phyloP scores from a whole-genome alignment of 2,797 vertebrate species.

The Oryzias sinensis region DNA sequence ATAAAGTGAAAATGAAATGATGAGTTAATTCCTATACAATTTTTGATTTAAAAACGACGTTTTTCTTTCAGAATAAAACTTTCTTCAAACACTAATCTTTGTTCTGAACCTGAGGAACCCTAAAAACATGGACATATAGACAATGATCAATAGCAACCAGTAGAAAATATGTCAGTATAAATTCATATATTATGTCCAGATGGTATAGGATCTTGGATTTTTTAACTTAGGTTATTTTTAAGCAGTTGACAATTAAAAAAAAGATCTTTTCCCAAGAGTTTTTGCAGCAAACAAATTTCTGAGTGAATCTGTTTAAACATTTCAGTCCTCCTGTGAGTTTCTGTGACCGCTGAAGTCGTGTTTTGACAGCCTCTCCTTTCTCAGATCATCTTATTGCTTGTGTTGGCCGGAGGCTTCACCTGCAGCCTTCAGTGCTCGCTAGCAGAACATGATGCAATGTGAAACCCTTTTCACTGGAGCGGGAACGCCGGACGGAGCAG shows the following conservation, averaged over 20 bases:
- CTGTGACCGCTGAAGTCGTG: constrained; percentile 51
- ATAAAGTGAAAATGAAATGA: not conserved
- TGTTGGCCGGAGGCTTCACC: constrained; percentile 57
- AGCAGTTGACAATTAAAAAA: too few relatives aligned
- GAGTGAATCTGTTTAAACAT: constrained; percentile 13
- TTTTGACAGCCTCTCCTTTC: constrained; percentile 64
- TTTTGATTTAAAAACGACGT: too few relatives aligned
- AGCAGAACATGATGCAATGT: constrained; percentile 75
- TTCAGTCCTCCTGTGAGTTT: constrained; percentile 26
- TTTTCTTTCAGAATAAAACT: too few relatives aligned
- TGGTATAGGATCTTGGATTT: too few relatives aligned
- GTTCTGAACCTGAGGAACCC: too few relatives aligned
- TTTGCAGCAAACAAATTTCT: not conserved
- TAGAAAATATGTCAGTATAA: too few relatives aligned
- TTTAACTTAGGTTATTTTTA: too few relatives aligned
- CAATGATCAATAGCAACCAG: too few relatives aligned
- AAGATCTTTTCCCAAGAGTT: not conserved
- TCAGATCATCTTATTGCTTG: constrained; percentile 45
- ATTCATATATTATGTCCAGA: too few relatives aligned
- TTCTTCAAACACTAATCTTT: too few relatives aligned
- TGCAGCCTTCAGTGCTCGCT: constrained; percentile 55
- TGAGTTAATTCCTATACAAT: not conserved
- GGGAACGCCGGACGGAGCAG: constrained; percentile 70
- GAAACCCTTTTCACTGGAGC: constrained; percentile 75
- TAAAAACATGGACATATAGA: too few relatives aligned